Base-by-base conservation (phyloP, 2,113 vertebrate genomes). In the Cynocephalus volans region DNA sequence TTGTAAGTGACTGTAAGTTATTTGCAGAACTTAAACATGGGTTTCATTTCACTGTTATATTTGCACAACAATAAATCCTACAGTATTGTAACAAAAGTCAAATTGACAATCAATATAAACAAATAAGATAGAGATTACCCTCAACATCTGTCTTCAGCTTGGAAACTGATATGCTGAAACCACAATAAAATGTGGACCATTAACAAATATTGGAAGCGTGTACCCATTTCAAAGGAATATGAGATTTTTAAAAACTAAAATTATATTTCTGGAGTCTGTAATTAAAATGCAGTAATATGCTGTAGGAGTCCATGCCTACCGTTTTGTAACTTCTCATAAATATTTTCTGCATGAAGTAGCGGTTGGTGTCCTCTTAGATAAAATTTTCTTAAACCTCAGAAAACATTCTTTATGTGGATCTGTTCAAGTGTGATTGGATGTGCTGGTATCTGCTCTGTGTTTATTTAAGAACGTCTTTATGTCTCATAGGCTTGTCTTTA, bases 11-110 rank as follows among this genome's bases (percentile, higher is more conserved):
- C 84, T 96, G 83, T 28, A 92, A 96, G 96, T 96, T 98, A 98
- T 98, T 97, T 97, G 95, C 62, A 88, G 97, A 96, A 97, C 97
- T 97, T 97, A 98, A 98, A 97, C 81, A 96, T 64, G 88, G 97
- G 97, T 96, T 97, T 96, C 81, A 64, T 75, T 93, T 96, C 83
- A 64, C 73, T 91, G 84, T 88, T 95, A 52, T 69, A 81, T 31
- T 96, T 58, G 11, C 36, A 95, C 69, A 86, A 97, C 95, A 88
- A 86, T 96, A 95, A 95, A 96, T 82, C 77, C 83, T 81, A n/a
- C 33, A 79, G 72, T 52, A n/a, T 89, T 76, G 60, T 36, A 82
- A 90, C 23, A 7, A 95, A 95, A 95, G 93, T 93, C 89, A 97
- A 87, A 85, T 90, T 24, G 65, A 85, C 95, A 85, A 96, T 80